Percentiles rank a stretch among this genome's conserved stretches.
Conservation (phyloP, 2,113 vertebrate genomes). For the Lucifuga dentata region DNA sequence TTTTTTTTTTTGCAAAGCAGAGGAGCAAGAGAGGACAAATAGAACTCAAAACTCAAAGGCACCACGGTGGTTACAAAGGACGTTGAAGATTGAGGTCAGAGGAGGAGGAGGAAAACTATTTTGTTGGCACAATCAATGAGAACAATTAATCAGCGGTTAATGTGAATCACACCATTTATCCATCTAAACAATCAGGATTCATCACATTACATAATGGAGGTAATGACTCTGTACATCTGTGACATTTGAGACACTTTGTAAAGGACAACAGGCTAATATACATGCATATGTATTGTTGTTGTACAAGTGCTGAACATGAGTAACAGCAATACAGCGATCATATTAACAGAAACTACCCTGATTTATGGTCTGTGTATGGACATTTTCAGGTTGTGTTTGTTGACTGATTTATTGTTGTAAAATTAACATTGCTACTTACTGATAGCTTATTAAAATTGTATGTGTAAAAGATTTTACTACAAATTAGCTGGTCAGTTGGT, state of each 20-base stretch:
- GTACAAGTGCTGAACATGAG: slow-evolving; percentile 39
- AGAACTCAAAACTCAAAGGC: slow-evolving; percentile 79
- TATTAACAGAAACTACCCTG: slow-evolving; percentile 53
- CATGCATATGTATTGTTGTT: slow-evolving; percentile 22
- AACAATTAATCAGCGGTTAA: slow-evolving; percentile 83
- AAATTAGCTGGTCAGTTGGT: too few species aligned
- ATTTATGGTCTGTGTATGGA: slow-evolving; percentile 44
- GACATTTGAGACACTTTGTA: slow-evolving; percentile 59
- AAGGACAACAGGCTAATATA: slow-evolving; percentile 48
- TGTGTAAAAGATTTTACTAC: neutral
- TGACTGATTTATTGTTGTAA: slow-evolving; percentile 20
- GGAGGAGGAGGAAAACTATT: slow-evolving; percentile 67
- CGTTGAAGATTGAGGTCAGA: slow-evolving; percentile 81
- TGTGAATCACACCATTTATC: slow-evolving; percentile 74
- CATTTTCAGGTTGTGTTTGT: slow-evolving; percentile 23
- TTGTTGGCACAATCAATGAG: slow-evolving; percentile 75
- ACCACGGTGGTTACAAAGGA: slow-evolving; percentile 78
- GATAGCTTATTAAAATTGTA: slow-evolving; percentile 1
- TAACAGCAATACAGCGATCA: slow-evolving; percentile 35
- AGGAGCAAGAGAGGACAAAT: slow-evolving; percentile 67
- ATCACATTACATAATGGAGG: slow-evolving; percentile 64
- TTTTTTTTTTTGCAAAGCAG: slow-evolving; percentile 68
- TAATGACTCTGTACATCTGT: slow-evolving; percentile 60
- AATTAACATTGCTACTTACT: neutral
- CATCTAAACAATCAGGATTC: slow-evolving; percentile 75